Evolutionary conservation across 2,797 vertebrate species (phyloP).

Genomic region (Cheirogaleus major): DNA sequence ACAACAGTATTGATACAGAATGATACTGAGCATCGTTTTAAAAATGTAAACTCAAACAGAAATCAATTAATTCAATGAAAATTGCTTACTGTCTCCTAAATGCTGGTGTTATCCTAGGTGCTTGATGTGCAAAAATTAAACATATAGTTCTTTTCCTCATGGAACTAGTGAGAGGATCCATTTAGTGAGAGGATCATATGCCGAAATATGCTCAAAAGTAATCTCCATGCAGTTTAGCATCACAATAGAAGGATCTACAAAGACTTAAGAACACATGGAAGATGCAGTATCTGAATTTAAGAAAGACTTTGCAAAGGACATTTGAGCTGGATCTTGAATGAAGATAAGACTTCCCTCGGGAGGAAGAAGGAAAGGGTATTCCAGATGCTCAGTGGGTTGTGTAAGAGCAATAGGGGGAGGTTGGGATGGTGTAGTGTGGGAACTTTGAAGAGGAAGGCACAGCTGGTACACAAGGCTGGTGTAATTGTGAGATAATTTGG

Average conservation of each 20-base stretch:
- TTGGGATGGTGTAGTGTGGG: background rate
- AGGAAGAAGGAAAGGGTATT: background rate
- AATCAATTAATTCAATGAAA: background rate
- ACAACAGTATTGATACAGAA: background rate
- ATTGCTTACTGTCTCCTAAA: background rate
- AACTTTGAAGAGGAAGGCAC: background rate
- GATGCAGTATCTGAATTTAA: background rate
- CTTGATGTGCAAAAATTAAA: background rate
- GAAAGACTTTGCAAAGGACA: background rate
- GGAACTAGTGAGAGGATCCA: background rate
- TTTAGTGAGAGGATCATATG: background rate
- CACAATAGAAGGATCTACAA: background rate
- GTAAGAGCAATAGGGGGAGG: background rate
- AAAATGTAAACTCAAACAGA: background rate
- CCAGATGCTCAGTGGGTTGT: background rate
- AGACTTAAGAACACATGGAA: background rate
- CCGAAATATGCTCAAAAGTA: background rate
- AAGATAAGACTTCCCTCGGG: background rate
- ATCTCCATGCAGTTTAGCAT: background rate
- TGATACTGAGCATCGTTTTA: background rate
- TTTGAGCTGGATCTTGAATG: conserved; percentile 5
- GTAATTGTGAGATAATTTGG: background rate
- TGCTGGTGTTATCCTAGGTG: background rate
- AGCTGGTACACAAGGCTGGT: background rate
- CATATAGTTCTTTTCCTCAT: background rate